Evolutionary conservation across 2,797 vertebrate genomes (phyloP).

Genomic region (Meda fulgida): DNA sequence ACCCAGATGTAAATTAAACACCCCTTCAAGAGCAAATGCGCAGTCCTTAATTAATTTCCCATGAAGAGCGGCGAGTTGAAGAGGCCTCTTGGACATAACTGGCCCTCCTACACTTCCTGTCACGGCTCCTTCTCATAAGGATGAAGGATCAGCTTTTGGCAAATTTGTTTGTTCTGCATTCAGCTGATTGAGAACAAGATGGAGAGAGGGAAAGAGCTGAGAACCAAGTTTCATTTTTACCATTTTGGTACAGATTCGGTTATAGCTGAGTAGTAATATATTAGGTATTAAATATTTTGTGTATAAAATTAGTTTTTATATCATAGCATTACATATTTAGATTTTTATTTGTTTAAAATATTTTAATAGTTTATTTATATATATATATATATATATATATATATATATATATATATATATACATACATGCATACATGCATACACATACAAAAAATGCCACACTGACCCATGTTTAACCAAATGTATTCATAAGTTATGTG

Average conservation of each 20-base stretch:
- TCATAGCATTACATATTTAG: background rate
- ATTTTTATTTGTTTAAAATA: too few species aligned
- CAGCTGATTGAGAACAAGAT: background rate
- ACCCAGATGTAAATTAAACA: conserved; percentile 46
- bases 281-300: background rate
- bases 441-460: too few species aligned
- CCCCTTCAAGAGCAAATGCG: conserved; percentile 18
- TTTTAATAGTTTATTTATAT: too few species aligned
- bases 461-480: background rate
- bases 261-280: background rate
- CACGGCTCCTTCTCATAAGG: background rate
- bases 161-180: background rate
- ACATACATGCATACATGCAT: too few species aligned
- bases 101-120: conserved; percentile 40
- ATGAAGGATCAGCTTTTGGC: background rate
- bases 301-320: background rate
- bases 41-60: conserved; percentile 51
- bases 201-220: background rate
- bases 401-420: too few species aligned
- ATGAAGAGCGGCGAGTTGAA: conserved; percentile 45
- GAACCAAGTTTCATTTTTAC: background rate
- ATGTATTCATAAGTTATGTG: background rate
- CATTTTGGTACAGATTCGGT: background rate
- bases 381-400: too few species aligned
- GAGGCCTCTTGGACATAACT: conserved; percentile 39